A percentile compares a stretch with the other conserved stretches of the same genome.
phyloP scores from a whole-genome alignment of 2,113 vertebrate genomes.

The Labrus mixtus region DNA sequence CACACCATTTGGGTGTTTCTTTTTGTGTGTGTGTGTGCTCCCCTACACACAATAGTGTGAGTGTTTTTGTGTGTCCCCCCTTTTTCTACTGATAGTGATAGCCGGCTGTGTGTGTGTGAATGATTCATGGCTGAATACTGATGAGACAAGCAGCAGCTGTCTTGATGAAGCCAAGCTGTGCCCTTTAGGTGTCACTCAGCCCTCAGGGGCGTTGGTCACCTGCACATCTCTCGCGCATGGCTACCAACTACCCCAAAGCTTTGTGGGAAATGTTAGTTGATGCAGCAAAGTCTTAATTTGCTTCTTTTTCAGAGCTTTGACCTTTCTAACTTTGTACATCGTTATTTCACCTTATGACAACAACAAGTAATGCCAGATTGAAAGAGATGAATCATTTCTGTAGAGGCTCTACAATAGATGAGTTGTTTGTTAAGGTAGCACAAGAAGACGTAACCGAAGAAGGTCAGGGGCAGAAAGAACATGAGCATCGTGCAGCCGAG shows the following conservation, averaged over 20 bases:
- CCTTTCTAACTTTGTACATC: slow-evolving; percentile 29
- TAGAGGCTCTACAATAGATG: slow-evolving; percentile 25
- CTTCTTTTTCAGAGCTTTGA: slow-evolving; percentile 36
- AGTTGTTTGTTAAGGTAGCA: slow-evolving; percentile 35
- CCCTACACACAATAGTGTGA: too few relatives aligned
- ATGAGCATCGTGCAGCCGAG: slow-evolving; percentile 31
- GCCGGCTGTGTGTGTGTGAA: slow-evolving; percentile 72
- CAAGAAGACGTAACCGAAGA: slow-evolving; percentile 35
- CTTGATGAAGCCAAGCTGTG: slow-evolving; percentile 61
- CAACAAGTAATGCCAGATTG: slow-evolving; percentile 38
- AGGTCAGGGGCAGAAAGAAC: slow-evolving; percentile 52
- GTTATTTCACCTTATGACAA: slow-evolving; percentile 40
- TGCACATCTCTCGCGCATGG: slow-evolving; percentile 20
- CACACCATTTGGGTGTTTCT: not conserved
- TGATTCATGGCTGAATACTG: slow-evolving; percentile 77
- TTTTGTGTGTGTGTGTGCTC: not conserved
- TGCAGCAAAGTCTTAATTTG: slow-evolving; percentile 45
- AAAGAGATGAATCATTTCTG: slow-evolving; percentile 54
- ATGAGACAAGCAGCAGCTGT: slow-evolving; percentile 75
- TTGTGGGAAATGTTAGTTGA: slow-evolving; percentile 28
- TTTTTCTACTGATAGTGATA: slow-evolving; percentile 66
- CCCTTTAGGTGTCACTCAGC: slow-evolving; percentile 69
- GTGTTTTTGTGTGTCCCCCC: slow-evolving; percentile 4
- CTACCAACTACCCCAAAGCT: not conserved
- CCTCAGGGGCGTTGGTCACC: slow-evolving; percentile 63